Evolutionary conservation across 2,113 vertebrate genomes (phyloP).

Genomic region (Hypocryptadius cinnamomeus): DNA sequence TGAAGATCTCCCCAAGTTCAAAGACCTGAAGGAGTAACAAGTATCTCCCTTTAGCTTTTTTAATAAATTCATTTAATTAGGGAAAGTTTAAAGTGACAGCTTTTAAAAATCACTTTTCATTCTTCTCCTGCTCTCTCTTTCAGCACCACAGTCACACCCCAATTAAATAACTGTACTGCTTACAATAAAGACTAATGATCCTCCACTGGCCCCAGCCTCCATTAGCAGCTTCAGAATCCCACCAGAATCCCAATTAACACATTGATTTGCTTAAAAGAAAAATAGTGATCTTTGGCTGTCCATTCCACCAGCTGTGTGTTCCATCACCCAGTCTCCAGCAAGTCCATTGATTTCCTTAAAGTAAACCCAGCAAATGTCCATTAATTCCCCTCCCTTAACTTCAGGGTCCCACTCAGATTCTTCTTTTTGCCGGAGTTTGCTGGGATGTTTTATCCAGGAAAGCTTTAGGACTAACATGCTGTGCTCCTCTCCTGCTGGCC

Average conservation of each 20-base stretch:
- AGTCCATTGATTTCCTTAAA: constrained; percentile 51
- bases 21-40: neutral
- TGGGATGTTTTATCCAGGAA: neutral
- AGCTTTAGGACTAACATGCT: neutral
- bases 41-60: neutral
- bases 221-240: constrained; percentile 52
- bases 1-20: neutral
- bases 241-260: constrained; percentile 60
- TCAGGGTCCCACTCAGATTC: neutral
- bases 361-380: neutral
- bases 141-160: neutral
- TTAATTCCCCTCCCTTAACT: neutral
- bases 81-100: constrained; percentile 5
- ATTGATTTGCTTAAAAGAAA: constrained; percentile 60
- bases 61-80: neutral
- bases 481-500: constrained; percentile 31
- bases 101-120: constrained; percentile 33
- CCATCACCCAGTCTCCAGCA: constrained; percentile 23
- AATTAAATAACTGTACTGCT: constrained; percentile 36
- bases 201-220: constrained; percentile 4
- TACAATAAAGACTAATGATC: constrained; percentile 46
- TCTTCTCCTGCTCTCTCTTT: constrained; percentile 1
- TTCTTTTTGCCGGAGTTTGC: neutral
- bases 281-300: constrained; percentile 47
- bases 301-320: constrained; percentile 46